Base-by-base conservation (phyloP, 2,888 invertebrate species). In the Epirrita christyi region DNA sequence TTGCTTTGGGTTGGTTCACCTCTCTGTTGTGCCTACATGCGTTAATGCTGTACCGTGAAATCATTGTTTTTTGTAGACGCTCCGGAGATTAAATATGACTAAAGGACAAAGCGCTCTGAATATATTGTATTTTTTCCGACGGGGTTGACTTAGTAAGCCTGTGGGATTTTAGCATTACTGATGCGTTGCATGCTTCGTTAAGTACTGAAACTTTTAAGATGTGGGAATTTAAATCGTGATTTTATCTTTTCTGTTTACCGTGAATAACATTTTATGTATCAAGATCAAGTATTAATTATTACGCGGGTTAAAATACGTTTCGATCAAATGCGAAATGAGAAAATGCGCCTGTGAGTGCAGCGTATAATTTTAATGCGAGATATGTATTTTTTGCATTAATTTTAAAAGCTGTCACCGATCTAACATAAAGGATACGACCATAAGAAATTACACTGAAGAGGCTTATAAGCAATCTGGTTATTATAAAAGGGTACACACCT, bases 11-110 rank as follows among this genome's bases (percentile, higher is more conserved):
- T 83, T 78, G 80, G 85, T 79, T 83, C 80, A 80, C 71, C 83
- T 84, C 80, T 87, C 82, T 86, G 89, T 88, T 88, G 88, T 88
- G 90, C 88, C 87, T 89, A 89, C 90, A 89, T 84, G 90, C 87
- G 87, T 88, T 90, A 89, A 90, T 88, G 86, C 89, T 85, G 83
- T 84, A 87, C 88, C 91, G 91, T 92, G 88, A 92, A 92, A 91
- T 92, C 83, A 85, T 88, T 88, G 88, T 89, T 91, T 91, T 91
- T 90, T 90, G 84, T 88, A 83, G 79, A 81, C 81, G 77, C 80
- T 81, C 67, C 66, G 80, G 76, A 90, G 88, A 89, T 89, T 88
- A 90, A 90, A 90, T 87, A 91, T 86, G 86, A 88, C 89, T 87
- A 87, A 87, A 87, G 86, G 87, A 86, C 86, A 85, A 85, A 83